Conservation (phyloP, 2,888 invertebrate species). For the Platynereis dumerilii region DNA sequence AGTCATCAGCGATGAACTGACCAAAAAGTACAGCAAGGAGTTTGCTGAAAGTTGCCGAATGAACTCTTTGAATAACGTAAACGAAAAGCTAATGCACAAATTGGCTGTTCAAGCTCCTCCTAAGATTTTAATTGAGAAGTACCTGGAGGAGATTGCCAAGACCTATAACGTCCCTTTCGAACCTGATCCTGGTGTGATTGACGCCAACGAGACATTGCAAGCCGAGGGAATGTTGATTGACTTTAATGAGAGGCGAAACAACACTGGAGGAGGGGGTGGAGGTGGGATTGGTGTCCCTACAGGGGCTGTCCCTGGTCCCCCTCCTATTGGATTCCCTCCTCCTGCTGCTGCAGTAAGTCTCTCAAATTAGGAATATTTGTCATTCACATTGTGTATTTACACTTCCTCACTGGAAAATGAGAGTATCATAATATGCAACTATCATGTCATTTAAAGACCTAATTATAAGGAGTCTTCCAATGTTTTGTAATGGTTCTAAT, state of each 20-base stretch:
- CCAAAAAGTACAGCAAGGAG: slow-evolving; percentile 90
- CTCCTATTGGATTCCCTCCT: slow-evolving; percentile 9
- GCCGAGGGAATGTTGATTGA: slow-evolving; percentile 55
- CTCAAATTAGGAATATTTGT: too few species aligned
- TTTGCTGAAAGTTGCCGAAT: slow-evolving; percentile 65
- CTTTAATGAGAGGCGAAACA: slow-evolving; percentile 42
- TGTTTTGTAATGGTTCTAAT: too few species aligned
- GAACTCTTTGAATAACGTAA: slow-evolving; percentile 72
- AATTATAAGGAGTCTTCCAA: too few species aligned
- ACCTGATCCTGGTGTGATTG: slow-evolving; percentile 76
- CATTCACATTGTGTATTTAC: too few species aligned
- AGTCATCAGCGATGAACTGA: slow-evolving; percentile 85
- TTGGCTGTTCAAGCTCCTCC: slow-evolving; percentile 79
- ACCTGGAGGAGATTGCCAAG: slow-evolving; percentile 94
- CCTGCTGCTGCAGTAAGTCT: too few species aligned
- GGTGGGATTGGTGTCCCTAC: not conserved
- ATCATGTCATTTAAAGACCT: too few species aligned
- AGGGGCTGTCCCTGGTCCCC: not conserved
- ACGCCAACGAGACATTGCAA: slow-evolving; percentile 49
- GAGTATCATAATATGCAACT: too few species aligned
- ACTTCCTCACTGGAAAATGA: too few species aligned
- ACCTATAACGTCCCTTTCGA: slow-evolving; percentile 93
- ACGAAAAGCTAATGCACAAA: slow-evolving; percentile 86
- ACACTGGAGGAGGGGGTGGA: slow-evolving; percentile 25
- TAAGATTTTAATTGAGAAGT: slow-evolving; percentile 89